Conservation (phyloP, 1,140 invertebrate genomes). For the Drosophila pseudoananassae region DNA sequence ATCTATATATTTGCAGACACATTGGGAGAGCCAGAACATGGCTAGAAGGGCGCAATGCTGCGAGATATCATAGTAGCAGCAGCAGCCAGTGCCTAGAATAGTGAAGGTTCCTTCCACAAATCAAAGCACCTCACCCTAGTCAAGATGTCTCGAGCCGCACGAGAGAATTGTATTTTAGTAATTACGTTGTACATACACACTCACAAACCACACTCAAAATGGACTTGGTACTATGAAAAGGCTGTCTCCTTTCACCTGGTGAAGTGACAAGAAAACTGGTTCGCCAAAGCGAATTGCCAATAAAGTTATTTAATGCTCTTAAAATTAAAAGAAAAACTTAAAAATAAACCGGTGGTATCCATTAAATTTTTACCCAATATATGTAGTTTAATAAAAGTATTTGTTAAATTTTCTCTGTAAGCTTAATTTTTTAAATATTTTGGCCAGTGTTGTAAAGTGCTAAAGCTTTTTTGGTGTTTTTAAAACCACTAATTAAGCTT, state of each 20-base stretch:
- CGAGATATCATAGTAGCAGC: constrained; percentile 76
- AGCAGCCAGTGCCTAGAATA: constrained; percentile 51
- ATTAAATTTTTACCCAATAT: not conserved
- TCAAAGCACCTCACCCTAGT: constrained; percentile 65
- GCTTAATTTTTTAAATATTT: not conserved
- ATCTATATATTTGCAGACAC: constrained; percentile 82
- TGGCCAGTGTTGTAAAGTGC: constrained; percentile 10
- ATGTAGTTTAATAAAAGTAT: not conserved
- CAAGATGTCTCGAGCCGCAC: constrained; percentile 62
- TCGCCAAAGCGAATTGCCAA: constrained; percentile 57
- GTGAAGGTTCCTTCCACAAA: constrained; percentile 67
- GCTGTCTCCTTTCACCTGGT: constrained; percentile 59
- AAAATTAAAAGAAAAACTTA: constrained; percentile 13
- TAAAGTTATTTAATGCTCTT: constrained; percentile 63
- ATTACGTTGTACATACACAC: constrained; percentile 71
- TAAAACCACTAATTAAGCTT: constrained; percentile 9
- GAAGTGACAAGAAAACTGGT: constrained; percentile 32
- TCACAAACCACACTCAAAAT: constrained; percentile 19
- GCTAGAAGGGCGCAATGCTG: constrained; percentile 79
- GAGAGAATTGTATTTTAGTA: constrained; percentile 67
- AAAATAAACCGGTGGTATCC: constrained; percentile 11
- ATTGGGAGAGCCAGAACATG: constrained; percentile 72
- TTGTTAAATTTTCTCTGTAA: not conserved
- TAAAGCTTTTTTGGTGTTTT: not conserved
- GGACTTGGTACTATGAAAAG: constrained; percentile 39